Base-by-base conservation (phyloP, 1,140 invertebrate species). In the Latrodectus geometricus region DNA sequence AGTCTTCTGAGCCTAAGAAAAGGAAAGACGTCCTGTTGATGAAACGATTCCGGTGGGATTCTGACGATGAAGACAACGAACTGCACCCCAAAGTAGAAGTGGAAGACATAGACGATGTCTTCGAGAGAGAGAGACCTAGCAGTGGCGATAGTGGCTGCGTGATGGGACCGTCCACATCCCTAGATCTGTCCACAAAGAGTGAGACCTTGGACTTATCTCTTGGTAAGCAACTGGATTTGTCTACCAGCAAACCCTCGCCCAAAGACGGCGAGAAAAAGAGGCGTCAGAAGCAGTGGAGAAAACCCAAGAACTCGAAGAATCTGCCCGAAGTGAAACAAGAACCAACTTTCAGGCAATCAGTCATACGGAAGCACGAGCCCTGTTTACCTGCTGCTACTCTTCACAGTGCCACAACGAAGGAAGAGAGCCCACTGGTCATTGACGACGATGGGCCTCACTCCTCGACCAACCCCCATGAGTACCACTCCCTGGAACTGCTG, bases 61-160 rank as follows among this genome's bases (percentile, higher is more conserved):
- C 75, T 4, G 81, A 88, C n/a, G 87, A 87, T 15, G 84, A 86
- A 17, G 52, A 66, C 68, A 69, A 20, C n/a, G 76, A 78, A n/a
- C 11, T 56, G 21, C 8, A 78, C 21, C 61, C 12, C 1, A 73
- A 82, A 23, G 69, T 35, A 2, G 83, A 77, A 8, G 65, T 20
- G 17, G 79, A 87, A 12, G 72, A 82, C 12, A 66, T 78, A 8
- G 83, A 69, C 74, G 75, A 78, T 14, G 70, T n/a, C 49, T 56
- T 74, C 35, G 77, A 81, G 23, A 68, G 83, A 17, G 85, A 87
- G 65, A 80, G 87, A 66, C 87, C 87, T n/a, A 84, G 80, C 68
- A 88, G 87, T 23, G 87, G 87, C 0, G 87, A 88, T 61, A 88
- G 87, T 68, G 87, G 87, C 11, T 87, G 80, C 66, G 65, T 74